A percentile compares a stretch with the other conserved stretches of the same genome.
These are phyloP conservation scores for Melanerpes formicivorus DNA, from an alignment of 2,113 vertebrate genomes.

Conservation along the genomic window DNA sequence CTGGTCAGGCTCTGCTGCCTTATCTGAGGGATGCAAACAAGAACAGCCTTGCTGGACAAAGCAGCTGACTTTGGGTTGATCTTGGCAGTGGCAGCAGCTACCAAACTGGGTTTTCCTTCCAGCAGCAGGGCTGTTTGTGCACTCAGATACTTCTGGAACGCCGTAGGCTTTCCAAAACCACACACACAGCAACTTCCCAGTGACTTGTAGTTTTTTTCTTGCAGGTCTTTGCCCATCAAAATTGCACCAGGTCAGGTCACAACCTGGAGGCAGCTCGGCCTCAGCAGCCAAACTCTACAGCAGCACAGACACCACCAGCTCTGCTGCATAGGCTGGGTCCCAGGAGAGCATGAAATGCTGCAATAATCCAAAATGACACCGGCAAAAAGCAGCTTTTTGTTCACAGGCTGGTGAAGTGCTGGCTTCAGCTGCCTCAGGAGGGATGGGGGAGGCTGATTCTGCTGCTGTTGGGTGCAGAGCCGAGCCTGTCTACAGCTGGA, in stretches of 20 bases:
- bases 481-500: background rate
- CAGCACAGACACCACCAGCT: background rate
- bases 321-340: rapidly evolving
- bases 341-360: background rate
- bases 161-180: background rate
- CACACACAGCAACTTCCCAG: background rate
- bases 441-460: background rate
- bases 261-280: background rate
- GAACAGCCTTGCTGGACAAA: background rate
- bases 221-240: background rate
- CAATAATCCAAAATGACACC: background rate
- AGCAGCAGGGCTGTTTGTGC: background rate
- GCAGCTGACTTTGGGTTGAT: background rate
- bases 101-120: background rate
- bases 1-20: background rate
- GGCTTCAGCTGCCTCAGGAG: background rate
- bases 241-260: background rate
- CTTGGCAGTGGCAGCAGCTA: background rate
- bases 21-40: background rate
- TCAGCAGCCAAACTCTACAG: background rate
- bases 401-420: background rate
- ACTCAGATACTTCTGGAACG: background rate
- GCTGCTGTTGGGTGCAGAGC: background rate
- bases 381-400: background rate
- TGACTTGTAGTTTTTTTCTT: background rate